These are phyloP conservation scores for Philopotamus ludificatus DNA, from an alignment of 1,140 invertebrate genomes.

Conservation along the genomic window DNA sequence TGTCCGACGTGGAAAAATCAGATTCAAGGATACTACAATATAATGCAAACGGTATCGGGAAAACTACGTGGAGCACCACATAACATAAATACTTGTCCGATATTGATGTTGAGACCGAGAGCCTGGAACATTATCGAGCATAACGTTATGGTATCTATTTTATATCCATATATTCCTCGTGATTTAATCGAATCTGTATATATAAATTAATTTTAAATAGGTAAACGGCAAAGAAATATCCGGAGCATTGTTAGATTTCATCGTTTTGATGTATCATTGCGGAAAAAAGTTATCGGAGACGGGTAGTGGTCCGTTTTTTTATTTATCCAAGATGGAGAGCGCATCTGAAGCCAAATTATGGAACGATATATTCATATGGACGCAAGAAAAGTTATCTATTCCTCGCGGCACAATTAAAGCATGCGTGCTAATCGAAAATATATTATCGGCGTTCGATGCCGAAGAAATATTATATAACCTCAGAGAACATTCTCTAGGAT, in stretches of 20 bases:
- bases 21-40: slow-evolving; percentile 64
- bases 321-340: slow-evolving; percentile 69
- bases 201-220: slow-evolving; percentile 42
- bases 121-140: slow-evolving; percentile 77
- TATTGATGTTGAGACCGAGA: slow-evolving; percentile 68
- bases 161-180: background rate
- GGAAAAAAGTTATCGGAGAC: slow-evolving; percentile 55
- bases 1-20: slow-evolving; percentile 73
- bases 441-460: slow-evolving; percentile 67
- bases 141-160: slow-evolving; percentile 59
- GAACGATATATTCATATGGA: slow-evolving; percentile 74
- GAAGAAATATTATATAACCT: slow-evolving; percentile 70
- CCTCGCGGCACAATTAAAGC: slow-evolving; percentile 66
- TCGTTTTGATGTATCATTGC: slow-evolving; percentile 67
- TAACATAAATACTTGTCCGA: slow-evolving; percentile 55
- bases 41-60: slow-evolving; percentile 59
- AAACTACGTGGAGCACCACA: slow-evolving; percentile 55
- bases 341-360: slow-evolving; percentile 65
- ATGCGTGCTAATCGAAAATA: slow-evolving; percentile 73
- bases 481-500: slow-evolving; percentile 65
- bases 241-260: slow-evolving; percentile 69
- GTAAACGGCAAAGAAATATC: slow-evolving; percentile 66
- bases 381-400: slow-evolving; percentile 59
- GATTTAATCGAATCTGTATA: background rate
- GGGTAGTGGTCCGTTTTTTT: slow-evolving; percentile 64